Percentiles rank a stretch among this genome's conserved stretches.
Conservation (phyloP, 1,140 invertebrate species). For the Diploscapter pachys region DNA sequence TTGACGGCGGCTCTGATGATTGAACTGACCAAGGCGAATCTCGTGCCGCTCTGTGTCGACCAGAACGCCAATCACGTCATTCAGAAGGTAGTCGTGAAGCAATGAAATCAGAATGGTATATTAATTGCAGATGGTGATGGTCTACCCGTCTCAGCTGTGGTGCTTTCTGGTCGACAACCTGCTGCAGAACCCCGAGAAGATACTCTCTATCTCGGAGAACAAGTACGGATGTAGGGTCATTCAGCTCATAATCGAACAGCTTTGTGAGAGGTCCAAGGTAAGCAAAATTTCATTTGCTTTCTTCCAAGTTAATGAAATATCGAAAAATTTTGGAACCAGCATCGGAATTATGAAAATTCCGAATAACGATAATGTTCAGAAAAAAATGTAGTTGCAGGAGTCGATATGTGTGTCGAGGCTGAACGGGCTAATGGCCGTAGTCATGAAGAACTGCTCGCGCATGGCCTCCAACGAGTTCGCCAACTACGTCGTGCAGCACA, state of each 20-base stretch:
- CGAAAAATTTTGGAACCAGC: no score
- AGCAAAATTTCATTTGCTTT: not conserved
- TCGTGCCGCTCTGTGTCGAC: slow-evolving; percentile 29
- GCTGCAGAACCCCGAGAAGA: slow-evolving; percentile 12
- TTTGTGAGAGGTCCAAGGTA: slow-evolving; percentile 12
- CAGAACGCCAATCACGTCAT: slow-evolving; percentile 43
- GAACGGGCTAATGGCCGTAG: slow-evolving; percentile 11
- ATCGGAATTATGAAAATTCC: no score
- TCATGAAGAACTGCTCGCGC: slow-evolving; percentile 21
- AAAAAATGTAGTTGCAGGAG: no score
- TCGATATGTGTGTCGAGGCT: not conserved
- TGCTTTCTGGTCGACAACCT: slow-evolving; percentile 12
- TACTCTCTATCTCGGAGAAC: slow-evolving; percentile 29
- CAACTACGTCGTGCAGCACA: slow-evolving; percentile 41
- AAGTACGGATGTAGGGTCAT: slow-evolving; percentile 41
- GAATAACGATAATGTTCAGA: no score
- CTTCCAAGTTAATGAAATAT: no score
- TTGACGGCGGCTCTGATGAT: slow-evolving; percentile 14
- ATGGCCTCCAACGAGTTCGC: slow-evolving; percentile 39
- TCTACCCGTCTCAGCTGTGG: slow-evolving; percentile 7
- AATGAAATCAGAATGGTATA: no score
- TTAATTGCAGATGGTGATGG: slow-evolving; percentile 8
- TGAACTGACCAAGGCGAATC: slow-evolving; percentile 19
- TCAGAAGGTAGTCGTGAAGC: slow-evolving; percentile 16
- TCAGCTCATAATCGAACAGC: slow-evolving; percentile 34